phyloP scores from a whole-genome alignment of 2,888 invertebrate species.

The Parochlus steinenii region DNA sequence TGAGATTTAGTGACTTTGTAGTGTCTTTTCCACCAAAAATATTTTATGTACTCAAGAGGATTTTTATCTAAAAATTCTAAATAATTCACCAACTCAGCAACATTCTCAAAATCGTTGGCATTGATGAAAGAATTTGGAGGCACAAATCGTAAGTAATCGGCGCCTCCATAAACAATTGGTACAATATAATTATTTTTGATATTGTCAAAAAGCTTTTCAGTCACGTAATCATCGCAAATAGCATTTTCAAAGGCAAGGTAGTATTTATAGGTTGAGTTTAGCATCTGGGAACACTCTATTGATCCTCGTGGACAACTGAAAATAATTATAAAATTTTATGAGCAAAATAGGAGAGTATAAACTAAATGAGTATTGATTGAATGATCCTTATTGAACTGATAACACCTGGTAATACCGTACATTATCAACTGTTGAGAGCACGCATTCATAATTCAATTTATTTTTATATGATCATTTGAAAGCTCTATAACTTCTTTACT shows the following conservation, averaged over 20 bases:
- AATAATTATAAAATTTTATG: too few relatives aligned
- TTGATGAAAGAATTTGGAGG: conserved; percentile 48
- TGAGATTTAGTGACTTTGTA: conserved; percentile 28
- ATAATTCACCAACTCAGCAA: conserved; percentile 38
- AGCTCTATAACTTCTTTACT: too few relatives aligned
- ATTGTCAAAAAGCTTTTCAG: conserved; percentile 39
- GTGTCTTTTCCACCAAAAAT: conserved; percentile 45
- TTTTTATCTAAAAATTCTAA: conserved; percentile 29
- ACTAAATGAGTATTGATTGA: too few relatives aligned
- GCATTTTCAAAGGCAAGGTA: conserved; percentile 53
- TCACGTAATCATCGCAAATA: conserved; percentile 50
- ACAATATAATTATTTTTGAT: conserved; percentile 30
- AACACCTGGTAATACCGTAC: too few relatives aligned
- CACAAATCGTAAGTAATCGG: conserved; percentile 38
- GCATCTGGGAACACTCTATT: conserved; percentile 25
- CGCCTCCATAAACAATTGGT: conserved; percentile 51
- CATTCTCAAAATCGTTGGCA: conserved; percentile 40
- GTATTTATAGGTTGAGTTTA: conserved; percentile 43
- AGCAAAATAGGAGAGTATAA: too few relatives aligned
- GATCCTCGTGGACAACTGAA: conserved; percentile 21
- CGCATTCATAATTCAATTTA: too few relatives aligned
- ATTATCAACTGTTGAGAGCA: too few relatives aligned
- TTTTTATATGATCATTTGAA: too few relatives aligned
- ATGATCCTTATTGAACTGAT: too few relatives aligned
- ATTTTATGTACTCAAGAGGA: conserved; percentile 40